Conservation (phyloP, 2,888 invertebrate genomes). For the Biston stratarius region DNA sequence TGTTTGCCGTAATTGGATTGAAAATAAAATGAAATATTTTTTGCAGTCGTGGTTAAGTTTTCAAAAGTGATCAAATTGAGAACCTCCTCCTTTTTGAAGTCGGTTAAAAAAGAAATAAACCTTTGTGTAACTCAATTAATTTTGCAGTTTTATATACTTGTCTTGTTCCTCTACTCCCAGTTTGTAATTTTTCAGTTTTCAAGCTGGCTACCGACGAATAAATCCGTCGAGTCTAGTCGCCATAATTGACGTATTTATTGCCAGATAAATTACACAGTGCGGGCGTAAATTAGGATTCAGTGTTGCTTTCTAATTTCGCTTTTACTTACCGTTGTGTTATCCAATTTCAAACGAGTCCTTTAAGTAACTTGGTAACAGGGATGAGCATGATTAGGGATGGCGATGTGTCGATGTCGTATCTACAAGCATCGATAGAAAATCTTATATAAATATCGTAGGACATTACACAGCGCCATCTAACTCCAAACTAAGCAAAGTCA, state of each 20-base stretch:
- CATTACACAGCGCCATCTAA: no score
- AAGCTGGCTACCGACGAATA: slow-evolving; percentile 47
- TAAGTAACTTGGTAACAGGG: background rate
- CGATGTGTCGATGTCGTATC: background rate
- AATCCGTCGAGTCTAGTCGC: slow-evolving; percentile 64
- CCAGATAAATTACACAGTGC: slow-evolving; percentile 67
- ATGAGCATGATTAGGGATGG: slow-evolving; percentile 3
- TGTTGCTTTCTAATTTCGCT: slow-evolving; percentile 62
- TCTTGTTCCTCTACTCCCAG: no score
- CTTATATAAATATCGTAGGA: background rate
- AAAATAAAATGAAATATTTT: no score
- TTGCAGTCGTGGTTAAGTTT: no score
- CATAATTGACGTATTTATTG: slow-evolving; percentile 76
- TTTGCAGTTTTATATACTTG: no score
- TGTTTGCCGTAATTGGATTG: no score
- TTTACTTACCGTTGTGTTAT: slow-evolving; percentile 52
- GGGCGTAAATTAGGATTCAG: slow-evolving; percentile 67
- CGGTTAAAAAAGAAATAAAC: no score
- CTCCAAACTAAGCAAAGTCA: no score
- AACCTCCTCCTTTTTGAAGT: no score
- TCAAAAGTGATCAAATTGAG: no score
- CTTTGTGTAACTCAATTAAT: no score
- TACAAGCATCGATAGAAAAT: background rate
- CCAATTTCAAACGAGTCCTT: slow-evolving; percentile 48
- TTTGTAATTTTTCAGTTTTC: slow-evolving; percentile 34